phyloP scores from a whole-genome alignment of 1,140 invertebrate species.

The Propsilocerus akamusi region DNA sequence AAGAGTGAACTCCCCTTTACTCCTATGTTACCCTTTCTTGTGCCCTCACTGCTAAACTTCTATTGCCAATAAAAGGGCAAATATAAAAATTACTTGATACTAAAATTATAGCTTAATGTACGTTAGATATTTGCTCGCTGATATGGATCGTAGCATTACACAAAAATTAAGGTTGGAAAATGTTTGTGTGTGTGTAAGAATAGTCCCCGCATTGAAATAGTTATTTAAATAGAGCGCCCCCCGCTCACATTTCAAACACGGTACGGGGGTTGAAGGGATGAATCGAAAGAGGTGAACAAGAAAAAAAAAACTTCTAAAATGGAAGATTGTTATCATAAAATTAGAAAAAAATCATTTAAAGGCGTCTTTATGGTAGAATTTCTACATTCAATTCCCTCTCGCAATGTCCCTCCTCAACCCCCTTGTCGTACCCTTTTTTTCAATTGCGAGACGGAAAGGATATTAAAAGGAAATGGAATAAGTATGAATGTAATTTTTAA shows the following conservation, averaged over 20 bases:
- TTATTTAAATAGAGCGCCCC: neutral
- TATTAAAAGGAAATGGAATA: conserved; percentile 2
- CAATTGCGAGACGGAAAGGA: neutral
- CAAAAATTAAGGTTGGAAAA: conserved; percentile 3
- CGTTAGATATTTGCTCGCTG: neutral
- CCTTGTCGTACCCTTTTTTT: neutral
- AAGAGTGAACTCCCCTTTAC: too few species aligned
- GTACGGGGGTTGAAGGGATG: neutral
- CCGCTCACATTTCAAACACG: neutral
- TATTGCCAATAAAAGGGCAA: conserved; percentile 3
- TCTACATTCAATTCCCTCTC: neutral
- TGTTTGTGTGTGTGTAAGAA: too few species aligned
- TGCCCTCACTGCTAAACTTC: too few species aligned
- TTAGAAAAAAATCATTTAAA: conserved; percentile 3
- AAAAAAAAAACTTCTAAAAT: neutral
- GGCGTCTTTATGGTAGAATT: neutral
- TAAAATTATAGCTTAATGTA: conserved; percentile 4
- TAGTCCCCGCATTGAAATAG: neutral
- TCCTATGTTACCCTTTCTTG: too few species aligned
- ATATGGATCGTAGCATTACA: neutral
- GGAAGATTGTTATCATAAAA: conserved; percentile 3
- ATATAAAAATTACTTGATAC: conserved; percentile 4
- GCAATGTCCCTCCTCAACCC: too few species aligned
- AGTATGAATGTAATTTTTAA: conserved; percentile 4
- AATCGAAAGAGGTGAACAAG: neutral